Percentiles rank a stretch among this genome's conserved stretches.
phyloP scores from a whole-genome alignment of 2,797 vertebrate genomes.

The Leuciscus waleckii region DNA sequence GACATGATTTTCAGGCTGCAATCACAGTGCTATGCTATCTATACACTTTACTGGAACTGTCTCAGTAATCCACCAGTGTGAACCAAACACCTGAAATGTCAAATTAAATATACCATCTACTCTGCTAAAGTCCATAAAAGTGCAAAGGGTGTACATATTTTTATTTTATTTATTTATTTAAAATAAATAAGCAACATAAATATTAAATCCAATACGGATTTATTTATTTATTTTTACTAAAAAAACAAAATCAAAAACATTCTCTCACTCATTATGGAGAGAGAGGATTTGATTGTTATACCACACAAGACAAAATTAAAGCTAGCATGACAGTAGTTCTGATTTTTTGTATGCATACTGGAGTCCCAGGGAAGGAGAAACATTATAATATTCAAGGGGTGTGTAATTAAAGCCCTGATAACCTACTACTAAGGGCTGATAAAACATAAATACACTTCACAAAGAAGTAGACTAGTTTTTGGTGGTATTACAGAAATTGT shows the following conservation, averaged over 20 bases:
- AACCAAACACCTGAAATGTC: neutral
- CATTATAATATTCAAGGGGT: neutral
- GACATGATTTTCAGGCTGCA: neutral
- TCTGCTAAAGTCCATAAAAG: neutral
- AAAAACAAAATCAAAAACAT: neutral
- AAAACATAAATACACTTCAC: neutral
- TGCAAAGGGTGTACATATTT: neutral
- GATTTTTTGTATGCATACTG: conserved; percentile 25
- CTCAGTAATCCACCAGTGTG: neutral
- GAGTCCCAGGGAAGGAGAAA: neutral
- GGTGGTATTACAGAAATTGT: neutral
- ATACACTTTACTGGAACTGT: neutral
- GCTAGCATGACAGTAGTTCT: conserved; percentile 36
- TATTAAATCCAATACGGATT: neutral
- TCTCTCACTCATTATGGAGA: neutral
- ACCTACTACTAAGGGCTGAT: neutral
- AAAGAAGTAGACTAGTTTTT: neutral
- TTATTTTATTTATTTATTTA: too few relatives aligned
- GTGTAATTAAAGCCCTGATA: neutral
- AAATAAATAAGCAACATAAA: neutral
- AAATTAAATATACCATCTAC: neutral
- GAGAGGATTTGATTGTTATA: neutral
- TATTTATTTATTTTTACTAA: too few relatives aligned
- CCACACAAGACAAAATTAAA: conserved; percentile 8
- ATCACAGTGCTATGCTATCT: neutral